These are phyloP conservation scores for Zaprionus ornatus DNA, from an alignment of 1,140 invertebrate genomes.

Conservation along the genomic window DNA sequence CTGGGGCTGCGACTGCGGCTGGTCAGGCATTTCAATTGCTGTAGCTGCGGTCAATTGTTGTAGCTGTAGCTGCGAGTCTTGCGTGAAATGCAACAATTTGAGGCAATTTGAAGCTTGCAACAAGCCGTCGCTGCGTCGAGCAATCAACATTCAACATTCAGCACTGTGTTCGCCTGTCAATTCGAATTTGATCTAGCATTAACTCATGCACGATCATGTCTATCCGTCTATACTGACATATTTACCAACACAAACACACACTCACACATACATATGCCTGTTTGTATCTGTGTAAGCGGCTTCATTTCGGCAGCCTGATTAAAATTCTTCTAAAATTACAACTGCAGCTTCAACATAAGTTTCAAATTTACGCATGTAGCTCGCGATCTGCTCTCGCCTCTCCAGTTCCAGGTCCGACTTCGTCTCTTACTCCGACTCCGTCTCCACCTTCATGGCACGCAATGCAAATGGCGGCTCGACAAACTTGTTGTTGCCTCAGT, in stretches of 20 bases:
- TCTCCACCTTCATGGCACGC: neutral
- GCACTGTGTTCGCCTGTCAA: slow-evolving; percentile 49
- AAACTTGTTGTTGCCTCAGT: slow-evolving; percentile 5
- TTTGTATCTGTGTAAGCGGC: neutral
- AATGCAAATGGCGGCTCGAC: slow-evolving; percentile 13
- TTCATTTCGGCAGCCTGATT: slow-evolving; percentile 34
- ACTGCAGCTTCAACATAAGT: neutral
- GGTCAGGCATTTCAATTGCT: slow-evolving; percentile 72
- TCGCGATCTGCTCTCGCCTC: neutral
- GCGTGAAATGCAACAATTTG: slow-evolving; percentile 79
- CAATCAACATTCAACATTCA: slow-evolving; percentile 41
- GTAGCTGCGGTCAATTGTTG: slow-evolving; percentile 30
- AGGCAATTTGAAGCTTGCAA: slow-evolving; percentile 46
- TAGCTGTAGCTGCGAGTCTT: slow-evolving; percentile 24
- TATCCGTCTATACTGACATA: slow-evolving; percentile 27
- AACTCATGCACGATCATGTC: slow-evolving; percentile 21
- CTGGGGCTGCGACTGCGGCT: slow-evolving; percentile 18
- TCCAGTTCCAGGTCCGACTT: neutral
- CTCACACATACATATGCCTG: neutral
- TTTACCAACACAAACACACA: neutral
- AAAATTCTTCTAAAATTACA: slow-evolving; percentile 46
- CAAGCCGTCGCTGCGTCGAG: slow-evolving; percentile 13
- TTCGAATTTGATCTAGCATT: slow-evolving; percentile 60
- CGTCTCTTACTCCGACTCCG: neutral
- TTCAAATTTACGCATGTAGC: slow-evolving; percentile 23